Evolutionary conservation across 2,113 vertebrate species (phyloP), one percentile per base, ranked within the genome.

Genomic region (Phainopepla nitens): DNA sequence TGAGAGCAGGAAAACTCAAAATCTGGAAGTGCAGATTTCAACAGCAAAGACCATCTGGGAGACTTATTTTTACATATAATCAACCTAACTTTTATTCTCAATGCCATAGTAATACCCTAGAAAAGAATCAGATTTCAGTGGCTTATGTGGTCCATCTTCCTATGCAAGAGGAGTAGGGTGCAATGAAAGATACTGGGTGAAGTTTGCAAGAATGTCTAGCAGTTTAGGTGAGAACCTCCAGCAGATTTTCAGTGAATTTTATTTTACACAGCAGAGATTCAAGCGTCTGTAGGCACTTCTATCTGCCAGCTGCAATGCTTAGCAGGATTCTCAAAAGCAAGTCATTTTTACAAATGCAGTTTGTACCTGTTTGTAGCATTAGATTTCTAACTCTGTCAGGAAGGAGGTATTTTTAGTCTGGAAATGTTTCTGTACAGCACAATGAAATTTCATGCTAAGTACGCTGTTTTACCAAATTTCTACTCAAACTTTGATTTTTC

Each of bases 361-460:
- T 82, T 86, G 35, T 88, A 96, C 58, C 76, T 95, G 72, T 81
- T 90, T 83, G 69, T 33, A 90, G 76, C 54, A 77, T 80, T 89
- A 89, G 58, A 77, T 92, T 90, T 89, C 42, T 80, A 71, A 90
- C 49, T 90, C 70, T 91, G 68, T 80, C 92, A 90, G 80, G 29
- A 83, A 22, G 69, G 21, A 86, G 13, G 8, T 88, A 92, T 92
- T 95, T 88, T 94, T 86, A 90, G 82, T 50, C 64, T 62, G 45
- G 39, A 83, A 93, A 73, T 66, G 11, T 50, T 88, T 71, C 54
- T 89, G 49, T 61, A 66, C 54, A 93, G 70, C 49, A 83, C 17
- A 87, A 71, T 60, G 45, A 89, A 95, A 92, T 91, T 88, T 94
- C 33, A 95, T 82, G 77, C 78, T 93, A 66, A 90, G 71, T 58